Evolutionary conservation across 2,888 invertebrate species (phyloP).

Genomic region (Cryptocheilus praepositus): DNA sequence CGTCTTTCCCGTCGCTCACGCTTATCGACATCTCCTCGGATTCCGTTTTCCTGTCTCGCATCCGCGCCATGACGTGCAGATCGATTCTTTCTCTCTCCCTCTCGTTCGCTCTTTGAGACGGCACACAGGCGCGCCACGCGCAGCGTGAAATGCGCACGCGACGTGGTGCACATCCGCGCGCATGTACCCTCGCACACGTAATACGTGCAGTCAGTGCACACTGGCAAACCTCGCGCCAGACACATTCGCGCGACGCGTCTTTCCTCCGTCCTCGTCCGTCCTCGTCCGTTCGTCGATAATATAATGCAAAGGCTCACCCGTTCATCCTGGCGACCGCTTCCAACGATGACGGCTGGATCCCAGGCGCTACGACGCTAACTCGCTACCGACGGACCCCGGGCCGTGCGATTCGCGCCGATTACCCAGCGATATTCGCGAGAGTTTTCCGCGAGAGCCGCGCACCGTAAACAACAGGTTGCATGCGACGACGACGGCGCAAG

Average conservation of each 20-base stretch:
- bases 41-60: background rate
- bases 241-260: background rate
- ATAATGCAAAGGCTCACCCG: constrained; percentile 44
- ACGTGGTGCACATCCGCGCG: no score
- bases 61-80: constrained; percentile 20
- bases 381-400: constrained; percentile 13
- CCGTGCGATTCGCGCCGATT: background rate
- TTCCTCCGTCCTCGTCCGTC: no score
- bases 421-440: background rate
- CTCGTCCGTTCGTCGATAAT: no score
- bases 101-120: background rate
- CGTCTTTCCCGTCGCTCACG: no score
- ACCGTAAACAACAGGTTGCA: constrained; percentile 69
- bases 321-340: constrained; percentile 65
- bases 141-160: no score
- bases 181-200: background rate
- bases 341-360: constrained; percentile 40
- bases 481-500: constrained; percentile 51
- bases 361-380: constrained; percentile 41
- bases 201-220: no score
- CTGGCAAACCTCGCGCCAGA: background rate
- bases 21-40: background rate
- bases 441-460: constrained; percentile 41
- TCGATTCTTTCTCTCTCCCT: constrained; percentile 37
- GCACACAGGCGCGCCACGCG: no score